These are phyloP conservation scores for Amphiprion percula DNA, from an alignment of 2,113 vertebrate species.

Conservation along the genomic window DNA sequence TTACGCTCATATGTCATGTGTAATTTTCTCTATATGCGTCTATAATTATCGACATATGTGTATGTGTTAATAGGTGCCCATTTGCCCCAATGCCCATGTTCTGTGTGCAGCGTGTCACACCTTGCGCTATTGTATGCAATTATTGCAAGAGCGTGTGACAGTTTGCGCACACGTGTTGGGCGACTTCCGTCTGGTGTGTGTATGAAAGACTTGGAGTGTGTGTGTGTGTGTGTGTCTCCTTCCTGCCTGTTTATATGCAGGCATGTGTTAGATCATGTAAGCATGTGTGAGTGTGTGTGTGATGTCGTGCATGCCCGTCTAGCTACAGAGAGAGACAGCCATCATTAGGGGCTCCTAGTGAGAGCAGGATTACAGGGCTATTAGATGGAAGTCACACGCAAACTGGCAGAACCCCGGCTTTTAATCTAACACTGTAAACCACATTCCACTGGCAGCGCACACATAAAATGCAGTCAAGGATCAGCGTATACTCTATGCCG, in stretches of 20 bases:
- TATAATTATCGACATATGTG: constrained; percentile 46
- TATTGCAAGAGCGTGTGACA: constrained; percentile 39
- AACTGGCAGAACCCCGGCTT: constrained; percentile 53
- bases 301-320: constrained; percentile 49
- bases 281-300: constrained; percentile 22
- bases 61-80: constrained; percentile 19
- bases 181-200: constrained; percentile 20
- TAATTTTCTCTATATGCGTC: constrained; percentile 23
- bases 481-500: neutral
- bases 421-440: constrained; percentile 66
- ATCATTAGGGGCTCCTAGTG: constrained; percentile 71
- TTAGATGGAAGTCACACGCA: constrained; percentile 74
- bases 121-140: constrained; percentile 36
- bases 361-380: constrained; percentile 72
- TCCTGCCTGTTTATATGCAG: constrained; percentile 51
- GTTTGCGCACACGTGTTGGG: constrained; percentile 23
- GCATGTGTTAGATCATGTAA: constrained; percentile 44
- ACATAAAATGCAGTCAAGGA: constrained; percentile 11
- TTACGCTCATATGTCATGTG: neutral
- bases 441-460: constrained; percentile 47
- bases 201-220: constrained; percentile 16
- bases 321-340: constrained; percentile 50
- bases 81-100: constrained; percentile 29
- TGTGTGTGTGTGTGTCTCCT: constrained; percentile 26
- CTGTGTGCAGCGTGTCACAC: constrained; percentile 37